Conservation (phyloP, 2,888 invertebrate species). For the Podabrus alpinus region DNA sequence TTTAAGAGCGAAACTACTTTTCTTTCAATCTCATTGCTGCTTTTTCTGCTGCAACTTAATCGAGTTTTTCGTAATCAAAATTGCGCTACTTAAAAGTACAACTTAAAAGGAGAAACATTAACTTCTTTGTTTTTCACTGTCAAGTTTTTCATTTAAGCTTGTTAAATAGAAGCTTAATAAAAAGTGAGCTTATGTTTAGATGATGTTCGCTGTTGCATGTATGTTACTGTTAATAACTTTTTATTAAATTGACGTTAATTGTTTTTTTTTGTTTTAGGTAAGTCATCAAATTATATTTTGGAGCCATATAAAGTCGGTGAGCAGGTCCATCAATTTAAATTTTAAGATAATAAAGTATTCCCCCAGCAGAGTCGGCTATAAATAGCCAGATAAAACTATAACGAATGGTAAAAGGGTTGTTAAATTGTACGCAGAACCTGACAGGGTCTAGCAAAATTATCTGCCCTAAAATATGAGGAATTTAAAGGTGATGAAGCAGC, state of each 20-base stretch:
- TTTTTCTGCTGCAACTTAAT: neutral
- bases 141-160: neutral
- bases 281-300: conserved; percentile 15
- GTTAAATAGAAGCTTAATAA: neutral
- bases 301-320: conserved; percentile 12
- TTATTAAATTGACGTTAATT: neutral
- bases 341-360: conserved; percentile 44
- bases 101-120: neutral
- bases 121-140: no score
- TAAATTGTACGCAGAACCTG: conserved; percentile 45
- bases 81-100: neutral
- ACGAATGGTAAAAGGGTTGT: conserved; percentile 50
- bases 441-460: conserved; percentile 44
- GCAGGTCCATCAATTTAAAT: conserved; percentile 26
- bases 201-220: conserved; percentile 1
- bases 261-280: conserved; percentile 34
- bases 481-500: conserved; percentile 40
- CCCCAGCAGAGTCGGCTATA: conserved; percentile 40
- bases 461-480: conserved; percentile 45
- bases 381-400: conserved; percentile 48
- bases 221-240: neutral
- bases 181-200: neutral
- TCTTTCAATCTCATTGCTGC: conserved; percentile 5
- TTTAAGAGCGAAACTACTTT: conserved; percentile 20
- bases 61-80: neutral